Percentiles rank a stretch among this genome's conserved stretches.
Evolutionary conservation across 64 coral and sea anemone genomes (phyloP).

Genomic region (Porites lutea): DNA sequence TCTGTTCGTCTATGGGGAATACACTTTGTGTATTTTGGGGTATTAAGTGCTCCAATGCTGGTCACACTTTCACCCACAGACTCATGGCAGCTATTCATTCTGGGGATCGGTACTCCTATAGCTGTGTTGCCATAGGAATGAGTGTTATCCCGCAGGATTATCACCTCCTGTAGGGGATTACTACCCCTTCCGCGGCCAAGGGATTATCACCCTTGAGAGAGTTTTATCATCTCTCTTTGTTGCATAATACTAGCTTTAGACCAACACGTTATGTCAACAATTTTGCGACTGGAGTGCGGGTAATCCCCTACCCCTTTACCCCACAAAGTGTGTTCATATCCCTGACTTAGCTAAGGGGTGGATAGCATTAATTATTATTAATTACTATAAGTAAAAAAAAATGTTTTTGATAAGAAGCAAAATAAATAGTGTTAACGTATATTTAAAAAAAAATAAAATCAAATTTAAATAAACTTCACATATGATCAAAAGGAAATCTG

Average conservation of each 20-base stretch:
- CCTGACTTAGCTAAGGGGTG: background rate
- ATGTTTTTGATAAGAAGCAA: too few species aligned
- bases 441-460: too few species aligned
- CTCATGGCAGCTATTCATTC: background rate
- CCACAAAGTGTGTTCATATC: conserved; percentile 20
- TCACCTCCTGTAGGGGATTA: conserved; percentile 43
- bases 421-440: too few species aligned
- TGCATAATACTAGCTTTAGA: conserved; percentile 25
- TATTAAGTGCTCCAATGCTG: background rate
- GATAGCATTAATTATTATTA: too few species aligned
- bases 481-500: conserved; percentile 18
- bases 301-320: conserved; percentile 37
- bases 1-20: background rate
- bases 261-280: conserved; percentile 36
- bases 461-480: too few species aligned
- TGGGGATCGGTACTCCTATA: conserved; percentile 25
- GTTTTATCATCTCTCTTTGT: conserved; percentile 36
- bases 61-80: background rate
- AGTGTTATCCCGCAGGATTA: background rate
- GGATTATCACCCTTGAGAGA: conserved; percentile 31
- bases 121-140: conserved; percentile 27
- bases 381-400: too few species aligned
- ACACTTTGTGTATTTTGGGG: conserved; percentile 23
- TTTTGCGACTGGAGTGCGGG: background rate
- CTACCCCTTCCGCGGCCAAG: conserved; percentile 5